These are phyloP conservation scores for Pogonomyrmex californicus DNA, from an alignment of 1,140 invertebrate species.

Conservation along the genomic window DNA sequence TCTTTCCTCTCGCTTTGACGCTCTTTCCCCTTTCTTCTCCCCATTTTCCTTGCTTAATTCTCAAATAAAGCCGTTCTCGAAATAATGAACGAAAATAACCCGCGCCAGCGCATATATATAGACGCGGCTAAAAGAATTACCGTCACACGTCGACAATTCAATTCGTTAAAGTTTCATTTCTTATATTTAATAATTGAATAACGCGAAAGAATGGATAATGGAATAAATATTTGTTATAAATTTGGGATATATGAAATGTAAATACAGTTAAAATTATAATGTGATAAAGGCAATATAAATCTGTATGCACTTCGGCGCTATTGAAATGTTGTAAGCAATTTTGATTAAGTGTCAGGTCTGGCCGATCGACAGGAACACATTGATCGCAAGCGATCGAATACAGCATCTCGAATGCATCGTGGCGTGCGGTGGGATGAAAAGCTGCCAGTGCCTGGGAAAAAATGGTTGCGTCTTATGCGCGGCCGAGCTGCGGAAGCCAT, in stretches of 20 bases:
- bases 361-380: conserved; percentile 11
- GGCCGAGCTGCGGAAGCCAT: conserved; percentile 77
- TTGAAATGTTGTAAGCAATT: conserved; percentile 37
- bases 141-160: not conserved
- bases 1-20: conserved; percentile 5
- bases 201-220: not conserved
- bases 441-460: conserved; percentile 25
- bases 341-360: conserved; percentile 30
- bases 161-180: not conserved
- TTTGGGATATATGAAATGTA: not conserved
- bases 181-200: not conserved
- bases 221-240: not conserved
- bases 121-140: not conserved
- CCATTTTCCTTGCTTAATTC: not conserved
- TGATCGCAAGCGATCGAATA: conserved; percentile 41
- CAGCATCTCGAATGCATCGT: conserved; percentile 36
- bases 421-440: conserved; percentile 36
- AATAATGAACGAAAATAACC: conserved; percentile 35
- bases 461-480: conserved; percentile 74
- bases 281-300: not conserved
- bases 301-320: not conserved
- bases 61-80: conserved; percentile 5
- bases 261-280: not conserved
- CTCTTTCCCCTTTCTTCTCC: not conserved
- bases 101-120: not conserved